A percentile compares a stretch with the other conserved stretches of the same genome.
These are phyloP conservation scores for Chelonus formosanus DNA, from an alignment of 2,888 invertebrate genomes.

Conservation along the genomic window DNA sequence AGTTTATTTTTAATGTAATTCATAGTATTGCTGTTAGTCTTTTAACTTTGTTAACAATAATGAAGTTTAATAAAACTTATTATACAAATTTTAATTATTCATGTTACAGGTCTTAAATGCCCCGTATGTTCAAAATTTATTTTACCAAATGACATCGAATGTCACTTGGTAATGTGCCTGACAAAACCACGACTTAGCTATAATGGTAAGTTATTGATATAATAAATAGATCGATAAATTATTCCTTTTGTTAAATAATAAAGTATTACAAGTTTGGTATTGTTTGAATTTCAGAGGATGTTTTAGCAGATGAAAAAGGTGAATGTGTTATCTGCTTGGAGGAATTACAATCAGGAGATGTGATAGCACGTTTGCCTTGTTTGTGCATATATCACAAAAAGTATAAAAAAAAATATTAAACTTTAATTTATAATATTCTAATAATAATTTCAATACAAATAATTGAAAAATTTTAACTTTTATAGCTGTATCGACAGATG, in stretches of 20 bases:
- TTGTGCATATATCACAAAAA: conserved; percentile 99
- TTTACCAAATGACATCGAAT: conserved; percentile 98
- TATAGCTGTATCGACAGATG: conserved; percentile 98
- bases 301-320: conserved; percentile 94
- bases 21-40: no score
- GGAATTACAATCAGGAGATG: conserved; percentile 93
- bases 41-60: no score
- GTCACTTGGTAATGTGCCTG: conserved; percentile 99
- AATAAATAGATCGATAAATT: no score
- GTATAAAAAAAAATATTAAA: conserved; percentile 67
- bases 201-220: conserved; percentile 79
- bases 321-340: conserved; percentile 99
- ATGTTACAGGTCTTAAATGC: conserved; percentile 93
- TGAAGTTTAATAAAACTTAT: not conserved
- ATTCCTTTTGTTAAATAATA: not conserved
- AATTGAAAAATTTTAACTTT: conserved; percentile 46
- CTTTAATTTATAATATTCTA: not conserved
- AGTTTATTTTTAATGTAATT: conserved; percentile 34
- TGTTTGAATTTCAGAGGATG: conserved; percentile 83
- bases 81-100: conserved; percentile 37
- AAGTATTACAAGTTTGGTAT: not conserved
- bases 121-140: conserved; percentile 99
- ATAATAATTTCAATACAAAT: conserved; percentile 4
- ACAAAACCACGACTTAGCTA: conserved; percentile 98
- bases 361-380: conserved; percentile 98